Evolutionary conservation across 2,797 vertebrate genomes (phyloP).

Genomic region (Myioborus melanocephalus): DNA sequence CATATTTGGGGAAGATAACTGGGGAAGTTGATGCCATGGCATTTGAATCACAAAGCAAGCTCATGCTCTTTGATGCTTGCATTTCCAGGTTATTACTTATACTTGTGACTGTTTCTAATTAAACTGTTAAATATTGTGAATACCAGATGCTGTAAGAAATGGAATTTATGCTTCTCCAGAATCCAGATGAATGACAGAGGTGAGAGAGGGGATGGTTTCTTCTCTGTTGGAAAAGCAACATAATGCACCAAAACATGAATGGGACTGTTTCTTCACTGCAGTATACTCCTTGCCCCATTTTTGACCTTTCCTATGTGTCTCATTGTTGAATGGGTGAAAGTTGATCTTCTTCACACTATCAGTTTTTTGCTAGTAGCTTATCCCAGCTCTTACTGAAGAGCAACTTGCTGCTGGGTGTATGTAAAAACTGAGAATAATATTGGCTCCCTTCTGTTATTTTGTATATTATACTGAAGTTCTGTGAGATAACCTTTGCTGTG

Average conservation of each 20-base stretch:
- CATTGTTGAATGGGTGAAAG: not conserved
- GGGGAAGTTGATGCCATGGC: not conserved
- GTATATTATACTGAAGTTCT: not conserved
- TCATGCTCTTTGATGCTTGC: not conserved
- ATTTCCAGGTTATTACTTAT: not conserved
- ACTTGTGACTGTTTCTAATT: not conserved
- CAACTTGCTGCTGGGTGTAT: not conserved
- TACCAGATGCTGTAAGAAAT: not conserved
- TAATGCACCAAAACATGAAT: not conserved
- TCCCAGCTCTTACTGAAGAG: not conserved
- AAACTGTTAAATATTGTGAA: not conserved
- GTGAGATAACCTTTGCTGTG: not conserved
- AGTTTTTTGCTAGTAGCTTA: not conserved
- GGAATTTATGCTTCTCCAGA: not conserved
- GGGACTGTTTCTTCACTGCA: not conserved
- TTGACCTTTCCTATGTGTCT: not conserved
- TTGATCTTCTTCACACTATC: not conserved
- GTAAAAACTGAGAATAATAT: not conserved
- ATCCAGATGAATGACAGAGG: not conserved
- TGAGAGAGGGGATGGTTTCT: accelerated
- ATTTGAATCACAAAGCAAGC: not conserved
- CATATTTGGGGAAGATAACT: not conserved
- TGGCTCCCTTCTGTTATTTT: not conserved
- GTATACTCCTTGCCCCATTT: not conserved
- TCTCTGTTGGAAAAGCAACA: not conserved